phyloP scores from a whole-genome alignment of 1,140 invertebrate species.

The Chelonus insularis region DNA sequence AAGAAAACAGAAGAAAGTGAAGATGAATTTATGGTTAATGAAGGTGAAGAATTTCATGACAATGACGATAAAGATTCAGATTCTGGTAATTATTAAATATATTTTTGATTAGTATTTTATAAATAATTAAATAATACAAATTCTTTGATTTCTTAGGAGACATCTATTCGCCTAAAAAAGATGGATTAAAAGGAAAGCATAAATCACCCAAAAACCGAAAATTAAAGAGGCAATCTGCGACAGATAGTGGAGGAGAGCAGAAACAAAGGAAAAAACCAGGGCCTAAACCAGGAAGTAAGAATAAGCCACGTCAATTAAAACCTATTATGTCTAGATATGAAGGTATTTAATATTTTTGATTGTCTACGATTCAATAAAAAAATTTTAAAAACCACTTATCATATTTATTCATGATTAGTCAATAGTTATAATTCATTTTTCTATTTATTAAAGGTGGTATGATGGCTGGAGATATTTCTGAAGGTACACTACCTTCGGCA shows the following conservation, averaged over 20 bases:
- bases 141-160: slow-evolving; percentile 42
- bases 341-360: no score
- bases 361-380: no score
- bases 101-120: not conserved
- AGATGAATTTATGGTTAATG: slow-evolving; percentile 62
- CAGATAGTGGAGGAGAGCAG: slow-evolving; percentile 44
- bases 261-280: slow-evolving; percentile 55
- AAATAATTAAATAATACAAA: no score
- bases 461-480: slow-evolving; percentile 39
- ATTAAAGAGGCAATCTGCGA: slow-evolving; percentile 47
- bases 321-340: slow-evolving; percentile 11
- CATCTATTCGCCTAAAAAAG: slow-evolving; percentile 55
- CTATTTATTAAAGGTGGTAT: slow-evolving; percentile 40
- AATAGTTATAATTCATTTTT: slow-evolving; percentile 36
- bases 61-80: slow-evolving; percentile 58
- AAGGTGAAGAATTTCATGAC: slow-evolving; percentile 59
- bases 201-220: slow-evolving; percentile 49
- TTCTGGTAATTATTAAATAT: slow-evolving; percentile 46
- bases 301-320: slow-evolving; percentile 43
- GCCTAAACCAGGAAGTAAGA: slow-evolving; percentile 57
- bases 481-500: slow-evolving; percentile 39
- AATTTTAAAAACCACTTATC: no score
- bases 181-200: slow-evolving; percentile 40
- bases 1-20: slow-evolving; percentile 62
- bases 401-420: no score